These are phyloP conservation scores for Loxodonta africana DNA, from an alignment of 2,113 vertebrate species.

Conservation along the genomic window DNA sequence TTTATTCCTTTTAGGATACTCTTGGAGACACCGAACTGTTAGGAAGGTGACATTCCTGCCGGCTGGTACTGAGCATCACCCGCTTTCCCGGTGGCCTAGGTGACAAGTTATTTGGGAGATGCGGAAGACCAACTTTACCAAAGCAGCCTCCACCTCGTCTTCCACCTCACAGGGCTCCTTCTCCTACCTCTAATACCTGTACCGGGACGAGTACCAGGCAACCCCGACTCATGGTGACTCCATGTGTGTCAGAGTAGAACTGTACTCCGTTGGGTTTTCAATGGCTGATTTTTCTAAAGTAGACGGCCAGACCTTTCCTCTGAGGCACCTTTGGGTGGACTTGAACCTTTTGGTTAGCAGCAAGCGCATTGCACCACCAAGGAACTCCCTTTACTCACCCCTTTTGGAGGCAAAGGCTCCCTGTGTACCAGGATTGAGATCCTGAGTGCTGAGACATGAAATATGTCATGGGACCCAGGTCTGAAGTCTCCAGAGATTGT, in stretches of 20 bases:
- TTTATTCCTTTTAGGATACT: not conserved
- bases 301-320: not conserved
- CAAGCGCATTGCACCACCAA: not conserved
- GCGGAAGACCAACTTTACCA: not conserved
- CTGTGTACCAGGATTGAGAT: not conserved
- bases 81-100: too few relatives aligned
- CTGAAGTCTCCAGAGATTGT: not conserved
- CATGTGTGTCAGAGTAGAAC: not conserved
- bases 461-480: not conserved
- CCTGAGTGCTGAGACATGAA: conserved; percentile 18
- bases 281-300: not conserved
- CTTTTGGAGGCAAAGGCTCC: conserved; percentile 17
- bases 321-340: not conserved
- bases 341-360: not conserved
- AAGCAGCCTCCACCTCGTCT: not conserved
- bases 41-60: not conserved
- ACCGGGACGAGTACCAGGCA: not conserved
- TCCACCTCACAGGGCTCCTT: not conserved
- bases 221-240: not conserved
- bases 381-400: not conserved
- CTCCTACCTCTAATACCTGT: not conserved
- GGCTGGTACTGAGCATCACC: too few relatives aligned
- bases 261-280: not conserved
- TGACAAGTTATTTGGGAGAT: not conserved
- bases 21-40: fast-evolving